Percentiles rank a stretch among this genome's conserved stretches.
phyloP scores from a whole-genome alignment of 2,113 vertebrate species.

The Tyrannus savana region DNA sequence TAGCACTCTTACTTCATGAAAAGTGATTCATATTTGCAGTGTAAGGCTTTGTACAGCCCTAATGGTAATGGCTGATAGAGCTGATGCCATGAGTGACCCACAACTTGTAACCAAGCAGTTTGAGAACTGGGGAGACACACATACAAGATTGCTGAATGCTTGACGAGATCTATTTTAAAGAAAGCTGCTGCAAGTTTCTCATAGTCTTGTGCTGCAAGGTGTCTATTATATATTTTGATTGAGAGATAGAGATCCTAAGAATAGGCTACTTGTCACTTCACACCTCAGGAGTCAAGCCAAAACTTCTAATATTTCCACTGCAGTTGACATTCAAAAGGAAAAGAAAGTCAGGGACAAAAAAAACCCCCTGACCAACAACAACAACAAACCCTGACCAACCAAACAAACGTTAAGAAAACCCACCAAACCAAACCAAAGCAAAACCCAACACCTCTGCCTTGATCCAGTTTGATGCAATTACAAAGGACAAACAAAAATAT shows the following conservation, averaged over 20 bases:
- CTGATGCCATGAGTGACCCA: background rate
- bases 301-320: background rate
- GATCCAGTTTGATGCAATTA: background rate
- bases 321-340: background rate
- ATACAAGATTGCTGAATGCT: background rate
- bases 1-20: background rate
- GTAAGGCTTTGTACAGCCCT: background rate
- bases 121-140: background rate
- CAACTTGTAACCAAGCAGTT: background rate
- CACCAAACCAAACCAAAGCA: background rate
- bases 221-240: background rate
- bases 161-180: background rate
- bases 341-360: background rate
- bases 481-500: background rate
- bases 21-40: background rate
- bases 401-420: background rate
- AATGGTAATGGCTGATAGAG: background rate
- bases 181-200: background rate
- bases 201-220: background rate
- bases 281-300: background rate
- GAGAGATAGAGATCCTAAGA: background rate
- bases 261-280: background rate
- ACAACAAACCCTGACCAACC: background rate
- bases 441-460: background rate
- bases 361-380: background rate